A percentile compares a stretch with the other conserved stretches of the same genome.
Conservation (phyloP, 1,140 invertebrate genomes). For the Patella vulgata region DNA sequence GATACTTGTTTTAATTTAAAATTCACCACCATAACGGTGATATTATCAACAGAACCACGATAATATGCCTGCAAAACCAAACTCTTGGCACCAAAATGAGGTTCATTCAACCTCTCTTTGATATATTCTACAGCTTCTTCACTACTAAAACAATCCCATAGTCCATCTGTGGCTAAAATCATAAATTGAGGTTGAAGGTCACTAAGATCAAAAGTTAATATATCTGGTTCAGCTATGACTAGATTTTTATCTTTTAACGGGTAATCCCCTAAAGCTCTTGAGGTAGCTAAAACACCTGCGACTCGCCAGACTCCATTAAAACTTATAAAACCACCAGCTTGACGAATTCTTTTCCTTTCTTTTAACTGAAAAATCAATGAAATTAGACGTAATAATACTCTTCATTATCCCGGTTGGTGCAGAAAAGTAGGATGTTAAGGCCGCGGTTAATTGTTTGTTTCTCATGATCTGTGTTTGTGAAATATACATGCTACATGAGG, state of each 20-base stretch:
- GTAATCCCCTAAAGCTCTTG: conserved; percentile 93
- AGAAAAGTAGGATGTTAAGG: too few relatives aligned
- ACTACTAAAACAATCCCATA: conserved; percentile 96
- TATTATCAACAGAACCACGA: conserved; percentile 93
- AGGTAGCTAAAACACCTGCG: conserved; percentile 94
- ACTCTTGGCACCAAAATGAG: conserved; percentile 88
- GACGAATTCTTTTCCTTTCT: conserved; percentile 59
- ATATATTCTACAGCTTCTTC: conserved; percentile 88
- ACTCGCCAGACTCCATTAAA: conserved; percentile 97
- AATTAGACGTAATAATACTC: neutral
- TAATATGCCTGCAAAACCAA: conserved; percentile 90
- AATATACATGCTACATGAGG: too few relatives aligned
- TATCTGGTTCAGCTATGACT: conserved; percentile 94
- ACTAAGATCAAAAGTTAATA: conserved; percentile 85
- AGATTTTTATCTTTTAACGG: conserved; percentile 93
- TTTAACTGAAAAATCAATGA: conserved; percentile 68
- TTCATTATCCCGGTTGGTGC: too few relatives aligned
- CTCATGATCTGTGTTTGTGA: too few relatives aligned
- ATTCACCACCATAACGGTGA: conserved; percentile 92
- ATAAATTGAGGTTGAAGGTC: conserved; percentile 84
- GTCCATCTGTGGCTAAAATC: conserved; percentile 91
- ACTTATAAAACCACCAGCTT: conserved; percentile 77
- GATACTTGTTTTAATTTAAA: conserved; percentile 66
- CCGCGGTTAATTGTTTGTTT: too few relatives aligned
- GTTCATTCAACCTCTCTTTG: conserved; percentile 75